Base-by-base conservation (phyloP, 1,140 invertebrate species). In the Periplaneta americana region DNA sequence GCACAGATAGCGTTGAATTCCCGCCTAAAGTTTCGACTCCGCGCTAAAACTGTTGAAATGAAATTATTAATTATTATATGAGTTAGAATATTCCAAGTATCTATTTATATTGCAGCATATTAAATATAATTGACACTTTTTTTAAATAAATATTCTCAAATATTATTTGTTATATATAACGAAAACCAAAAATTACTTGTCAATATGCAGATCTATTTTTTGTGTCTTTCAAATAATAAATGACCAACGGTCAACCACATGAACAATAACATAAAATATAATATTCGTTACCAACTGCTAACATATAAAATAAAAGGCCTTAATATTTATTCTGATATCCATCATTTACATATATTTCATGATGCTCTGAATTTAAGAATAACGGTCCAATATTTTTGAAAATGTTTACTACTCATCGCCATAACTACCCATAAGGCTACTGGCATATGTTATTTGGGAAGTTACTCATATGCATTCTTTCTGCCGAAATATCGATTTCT, bases 1-100 rank as follows among this genome's bases (percentile, higher is more conserved):
- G 32, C 37, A 66, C 74, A 82, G 82, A 82, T 75, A 75, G 82
- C 82, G 82, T 81, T 57, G 34, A 79, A 37, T 75, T 79, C 77
- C 81, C 81, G 77, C 78, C 39, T 48, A 75, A 75, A 80, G 34
- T 35, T 80, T 75, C 6, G 77, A 78, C 77, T 66, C 77, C 34
- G 35, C 3, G 34, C 28, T 35, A 66, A 22, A 74, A 9, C 57
- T 34, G 37, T 75, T 66, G 35, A 74, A 80, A 80, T 75, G 17
- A 75, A 75, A 74, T 34, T 39, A 75, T 80, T 75, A 80, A 18
- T 28, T 78, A 37, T 18, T 17, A 39, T 36, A 35, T 36, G 3
- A n/a, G 31, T n/a, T 78, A 28, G 13, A 78, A 78, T 34, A 22
- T 28, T n/a, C 5, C 9, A n/a, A n/a, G 22, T 66, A 66, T 28